Evolutionary conservation across 2,113 vertebrate genomes (phyloP).

Genomic region (Rhipidura dahli): DNA sequence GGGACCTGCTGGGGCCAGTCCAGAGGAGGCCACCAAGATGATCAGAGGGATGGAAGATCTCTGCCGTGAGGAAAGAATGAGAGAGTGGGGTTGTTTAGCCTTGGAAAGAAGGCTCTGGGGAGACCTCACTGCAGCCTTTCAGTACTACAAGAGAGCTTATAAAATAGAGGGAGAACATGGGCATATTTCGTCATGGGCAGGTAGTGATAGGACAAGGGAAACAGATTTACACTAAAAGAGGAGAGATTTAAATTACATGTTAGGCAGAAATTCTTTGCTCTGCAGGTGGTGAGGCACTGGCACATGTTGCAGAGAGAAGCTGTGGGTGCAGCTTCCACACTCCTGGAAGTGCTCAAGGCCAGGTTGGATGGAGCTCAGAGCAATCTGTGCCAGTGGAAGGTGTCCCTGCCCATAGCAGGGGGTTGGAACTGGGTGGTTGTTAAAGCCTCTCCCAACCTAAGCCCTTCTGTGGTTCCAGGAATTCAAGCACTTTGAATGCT

Average conservation of each 20-base stretch:
- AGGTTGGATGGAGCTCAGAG: not conserved
- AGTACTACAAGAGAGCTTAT: not conserved
- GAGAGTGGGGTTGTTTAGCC: not conserved
- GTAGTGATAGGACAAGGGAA: not conserved
- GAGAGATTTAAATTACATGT: not conserved
- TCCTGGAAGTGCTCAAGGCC: not conserved
- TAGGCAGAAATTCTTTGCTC: not conserved
- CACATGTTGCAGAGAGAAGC: not conserved
- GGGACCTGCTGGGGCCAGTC: accelerated
- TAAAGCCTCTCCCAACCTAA: not conserved
- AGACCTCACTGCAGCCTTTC: not conserved
- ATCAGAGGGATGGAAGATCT: accelerated
- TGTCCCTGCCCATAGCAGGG: no score
- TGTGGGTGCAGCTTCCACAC: not conserved
- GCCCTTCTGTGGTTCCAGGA: not conserved
- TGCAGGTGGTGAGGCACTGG: not conserved
- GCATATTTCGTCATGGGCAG: not conserved
- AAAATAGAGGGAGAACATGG: not conserved
- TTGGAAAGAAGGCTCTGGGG: not conserved
- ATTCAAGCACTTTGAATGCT: not conserved
- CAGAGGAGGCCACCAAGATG: not conserved
- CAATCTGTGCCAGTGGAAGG: not conserved
- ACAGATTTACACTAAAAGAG: not conserved
- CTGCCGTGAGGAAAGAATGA: not conserved
- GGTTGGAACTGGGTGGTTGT: not conserved